Evolutionary conservation across 1,140 invertebrate genomes (phyloP), one percentile per base, ranked within the genome.

Genomic region (Drosophila neocordata): DNA sequence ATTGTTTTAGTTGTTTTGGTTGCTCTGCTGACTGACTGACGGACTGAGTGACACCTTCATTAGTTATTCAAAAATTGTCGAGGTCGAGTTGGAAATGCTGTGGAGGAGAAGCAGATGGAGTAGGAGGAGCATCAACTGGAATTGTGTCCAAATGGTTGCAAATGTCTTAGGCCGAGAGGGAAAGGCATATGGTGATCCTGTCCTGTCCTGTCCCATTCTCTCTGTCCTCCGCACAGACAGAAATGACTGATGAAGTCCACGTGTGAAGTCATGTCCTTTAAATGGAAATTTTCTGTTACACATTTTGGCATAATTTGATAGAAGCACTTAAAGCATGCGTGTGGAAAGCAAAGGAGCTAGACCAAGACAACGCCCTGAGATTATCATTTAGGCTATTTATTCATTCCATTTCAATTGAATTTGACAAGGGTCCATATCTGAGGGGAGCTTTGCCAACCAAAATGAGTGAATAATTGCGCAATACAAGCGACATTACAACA

Each of bases 1-100:
- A 84, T 83, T 87, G 82, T 84, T 84, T 67, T 73, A 67, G 69
- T 77, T 76, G 73, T 65, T 31, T 31, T 31, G 27, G 27, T 31
- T 31, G 27, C 27, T 31, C 27, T 48, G 65, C 59, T 72, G 59
- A 57, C 57, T 68, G 72, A 74, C 65, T 65, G 65, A 61, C 64
- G 65, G 57, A 85, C 73, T 80, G 77, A 72, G 67, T 81, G 82
- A 78, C 82, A 85, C 82, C 82, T 85, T 87, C 82, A 85, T 85
- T 85, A 85, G 82, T 87, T 85, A 85, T 85, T 85, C 82, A 85
- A 87, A 85, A 85, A 85, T 87, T 68, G 82, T 85, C 52, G 70
- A 80, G 81, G 53, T 65, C 37, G 52, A 68, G 66, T 12, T 34
- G 48, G 35, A 13, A 27, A 27, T 38, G 48, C 52, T n/a, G 13